Base-by-base conservation (phyloP, 1,140 invertebrate species). In the Tetramorium parvispinum region DNA sequence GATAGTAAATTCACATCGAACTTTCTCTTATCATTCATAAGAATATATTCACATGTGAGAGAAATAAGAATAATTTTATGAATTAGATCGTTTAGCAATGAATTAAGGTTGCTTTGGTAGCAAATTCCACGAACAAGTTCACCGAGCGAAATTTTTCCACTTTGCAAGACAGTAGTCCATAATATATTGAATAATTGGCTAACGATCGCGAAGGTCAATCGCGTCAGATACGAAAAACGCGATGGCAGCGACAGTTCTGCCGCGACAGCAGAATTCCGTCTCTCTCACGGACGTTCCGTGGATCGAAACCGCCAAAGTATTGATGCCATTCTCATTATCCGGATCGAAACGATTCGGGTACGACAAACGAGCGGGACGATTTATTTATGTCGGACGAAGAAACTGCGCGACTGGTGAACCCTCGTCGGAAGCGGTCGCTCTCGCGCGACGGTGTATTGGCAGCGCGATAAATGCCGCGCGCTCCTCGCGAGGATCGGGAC, bases 391-490 rank as follows among this genome's bases (percentile, higher is more conserved):
- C 79, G 68, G 8, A 43, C 65, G 66, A 73, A 73, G 79, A 59
- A 82, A 82, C 53, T 18, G 27, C 32, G 49, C 77, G 66, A 8
- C 78, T 57, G 40, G 51, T 57, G 32, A 21, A 43, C 18, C 66
- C 46, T 63, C 27, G 55, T 78, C 65, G 79, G 79, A 83, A 73
- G 43, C 73, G n/a, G 55, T 21, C 18, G 51, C 4, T 21, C 10
- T 70, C 51, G 71, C 40, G 40, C 27, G 71, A 43, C 49, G 43
- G 37, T 16, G 37, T 75, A 75, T 87, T 76, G 79, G 79, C 68
- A 73, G 53, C 68, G 68, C 79, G 79, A 83, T 83, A 83, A 83
- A 83, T 49, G 53, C 68, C 18, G 66, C 79, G 79, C 46, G 66
- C 24, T 59, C 66, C 53, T 68, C 77, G 40, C 18, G 51, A 83